Base-by-base conservation (phyloP, 2,113 vertebrate genomes). In the Brachypodius melanocephalos region DNA sequence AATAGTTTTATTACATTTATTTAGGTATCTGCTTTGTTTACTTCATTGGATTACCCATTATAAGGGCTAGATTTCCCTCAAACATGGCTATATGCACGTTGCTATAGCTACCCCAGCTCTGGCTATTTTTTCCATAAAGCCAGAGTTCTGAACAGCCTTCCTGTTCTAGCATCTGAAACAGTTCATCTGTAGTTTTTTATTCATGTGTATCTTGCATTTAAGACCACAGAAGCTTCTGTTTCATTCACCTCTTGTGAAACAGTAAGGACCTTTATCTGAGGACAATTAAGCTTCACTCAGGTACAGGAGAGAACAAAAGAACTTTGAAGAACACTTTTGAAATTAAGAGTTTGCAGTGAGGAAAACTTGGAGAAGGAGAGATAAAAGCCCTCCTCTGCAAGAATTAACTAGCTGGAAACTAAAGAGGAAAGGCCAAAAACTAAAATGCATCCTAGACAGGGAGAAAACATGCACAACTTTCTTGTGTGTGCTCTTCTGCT, bases 41-140 rank as follows among this genome's bases (percentile, higher is more conserved):
- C 46, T 76, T 94, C 81, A 90, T 77, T 93, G 51, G 67, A 93
- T 94, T 94, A 88, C 34, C 74, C 67, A 80, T 85, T 88, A 91
- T 63, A 52, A 85, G 63, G 55, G 66, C 62, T 88, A 69, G 62
- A 79, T 88, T 94, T 88, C 66, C 81, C 25, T 88, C 59, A 75
- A 79, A 88, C 0, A 2, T 73, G 58, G 62, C 14, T 48, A 89
- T 85, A 83, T 13, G 1, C 78, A 63, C 0, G 94, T 96, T 97
- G 91, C 96, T 91, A 96, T 96, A 94, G 93, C 95, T 96, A 97
- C 96, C 52, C 14, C 0, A 0, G 63, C 73, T 89, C 88, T 94
- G 88, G 71, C 75, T 96, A 89, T 96, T 97, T 95, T 94, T 96
- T 95, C 91, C 29, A 9, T 83, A 69, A 90, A 90, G 67, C 71